Evolutionary conservation across 2,888 invertebrate genomes (phyloP).

Genomic region (Sphaeridia pumilis): DNA sequence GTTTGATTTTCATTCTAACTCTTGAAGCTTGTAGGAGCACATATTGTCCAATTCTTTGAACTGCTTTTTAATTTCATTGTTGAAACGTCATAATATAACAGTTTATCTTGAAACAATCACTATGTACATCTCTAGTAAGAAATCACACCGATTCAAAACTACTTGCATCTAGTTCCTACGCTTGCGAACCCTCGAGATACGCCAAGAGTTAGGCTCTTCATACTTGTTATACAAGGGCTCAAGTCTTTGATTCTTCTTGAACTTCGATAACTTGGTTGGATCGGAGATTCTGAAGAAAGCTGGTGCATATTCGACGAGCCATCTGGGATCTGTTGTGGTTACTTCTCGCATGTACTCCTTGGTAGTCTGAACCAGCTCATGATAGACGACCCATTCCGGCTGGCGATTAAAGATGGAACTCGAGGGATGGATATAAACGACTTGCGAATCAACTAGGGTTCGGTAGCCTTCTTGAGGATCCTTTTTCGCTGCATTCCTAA

Average conservation of each 20-base stretch:
- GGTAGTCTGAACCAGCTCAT: conserved; percentile 95
- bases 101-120: too few relatives aligned
- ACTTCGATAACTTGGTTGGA: conserved; percentile 94
- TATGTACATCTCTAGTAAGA: too few relatives aligned
- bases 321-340: conserved; percentile 90
- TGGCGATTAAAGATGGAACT: conserved; percentile 95
- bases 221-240: conserved; percentile 98
- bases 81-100: too few relatives aligned
- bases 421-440: conserved; percentile 98
- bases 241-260: conserved; percentile 96
- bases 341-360: conserved; percentile 99
- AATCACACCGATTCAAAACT: too few relatives aligned
- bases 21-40: too few relatives aligned
- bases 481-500: conserved; percentile 94
- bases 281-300: conserved; percentile 99
- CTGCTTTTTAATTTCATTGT: too few relatives aligned
- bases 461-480: conserved; percentile 93
- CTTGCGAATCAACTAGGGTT: conserved; percentile 92
- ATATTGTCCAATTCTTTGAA: too few relatives aligned
- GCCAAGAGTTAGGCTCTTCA: conserved; percentile 98
- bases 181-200: conserved; percentile 84
- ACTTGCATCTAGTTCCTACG: too few relatives aligned
- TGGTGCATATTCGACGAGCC: conserved; percentile 98
- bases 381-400: conserved; percentile 99
- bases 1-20: too few relatives aligned